These are phyloP conservation scores for Balanococcus diminutus DNA, from an alignment of 2,888 invertebrate species.

Conservation along the genomic window DNA sequence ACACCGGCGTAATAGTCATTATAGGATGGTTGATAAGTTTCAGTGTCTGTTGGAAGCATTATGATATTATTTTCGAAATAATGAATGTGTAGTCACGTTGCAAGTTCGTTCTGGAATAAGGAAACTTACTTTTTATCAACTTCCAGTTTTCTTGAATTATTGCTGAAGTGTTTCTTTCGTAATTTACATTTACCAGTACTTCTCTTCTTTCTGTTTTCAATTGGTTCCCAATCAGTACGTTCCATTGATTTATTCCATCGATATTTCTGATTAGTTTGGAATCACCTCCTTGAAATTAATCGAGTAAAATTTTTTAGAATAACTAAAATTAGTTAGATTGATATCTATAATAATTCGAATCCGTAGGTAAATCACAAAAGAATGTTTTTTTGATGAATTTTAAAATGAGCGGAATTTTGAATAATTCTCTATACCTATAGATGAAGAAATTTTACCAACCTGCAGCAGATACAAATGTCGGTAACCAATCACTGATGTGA, in stretches of 20 bases:
- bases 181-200: slow-evolving; percentile 61
- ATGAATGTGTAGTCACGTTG: neutral
- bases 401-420: too few species aligned
- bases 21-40: neutral
- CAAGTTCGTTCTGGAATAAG: neutral
- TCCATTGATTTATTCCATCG: slow-evolving; percentile 63
- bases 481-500: slow-evolving; percentile 83
- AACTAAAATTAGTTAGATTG: too few species aligned
- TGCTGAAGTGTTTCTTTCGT: slow-evolving; percentile 61
- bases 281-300: slow-evolving; percentile 60
- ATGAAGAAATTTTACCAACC: slow-evolving; percentile 58
- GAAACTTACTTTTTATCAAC: slow-evolving; percentile 63
- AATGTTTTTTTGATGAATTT: too few species aligned
- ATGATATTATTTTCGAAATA: neutral
- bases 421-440: neutral
- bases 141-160: slow-evolving; percentile 63
- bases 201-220: slow-evolving; percentile 56
- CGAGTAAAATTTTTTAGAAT: slow-evolving; percentile 32
- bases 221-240: slow-evolving; percentile 59
- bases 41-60: slow-evolving; percentile 33
- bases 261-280: slow-evolving; percentile 58
- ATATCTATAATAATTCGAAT: too few species aligned
- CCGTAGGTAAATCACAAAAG: too few species aligned
- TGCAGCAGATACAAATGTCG: slow-evolving; percentile 68
- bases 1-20: slow-evolving; percentile 36